Percentiles rank a stretch among this genome's conserved stretches.
Evolutionary conservation across 2,888 invertebrate species (phyloP).

Genomic region (Craniophora ligustri): DNA sequence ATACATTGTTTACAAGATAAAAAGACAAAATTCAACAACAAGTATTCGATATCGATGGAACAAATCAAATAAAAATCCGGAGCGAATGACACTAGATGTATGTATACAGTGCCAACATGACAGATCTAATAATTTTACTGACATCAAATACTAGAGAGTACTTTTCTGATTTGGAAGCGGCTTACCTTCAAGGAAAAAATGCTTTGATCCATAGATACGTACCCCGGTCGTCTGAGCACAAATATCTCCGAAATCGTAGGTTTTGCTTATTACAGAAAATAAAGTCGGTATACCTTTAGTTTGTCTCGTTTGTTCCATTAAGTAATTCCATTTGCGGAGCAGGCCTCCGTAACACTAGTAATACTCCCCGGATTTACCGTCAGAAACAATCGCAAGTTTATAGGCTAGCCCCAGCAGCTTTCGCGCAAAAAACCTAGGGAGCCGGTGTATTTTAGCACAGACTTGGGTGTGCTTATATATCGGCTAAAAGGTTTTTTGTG

Average conservation of each 20-base stretch:
- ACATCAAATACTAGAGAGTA: no score
- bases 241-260: not conserved
- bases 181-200: no score
- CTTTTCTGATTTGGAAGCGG: no score
- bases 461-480: slow-evolving; percentile 49
- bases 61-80: slow-evolving; percentile 1
- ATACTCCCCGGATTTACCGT: slow-evolving; percentile 26
- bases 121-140: no score
- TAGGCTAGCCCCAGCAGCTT: slow-evolving; percentile 34
- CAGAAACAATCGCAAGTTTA: slow-evolving; percentile 34
- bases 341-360: slow-evolving; percentile 25
- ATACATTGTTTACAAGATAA: no score
- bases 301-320: slow-evolving; percentile 4
- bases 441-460: slow-evolving; percentile 35
- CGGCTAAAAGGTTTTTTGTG: slow-evolving; percentile 56
- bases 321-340: slow-evolving; percentile 22
- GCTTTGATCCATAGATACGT: no score
- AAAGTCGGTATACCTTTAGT: slow-evolving; percentile 1
- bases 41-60: slow-evolving; percentile 11
- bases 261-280: not conserved
- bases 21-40: no score
- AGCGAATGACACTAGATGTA: no score
- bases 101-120: no score
- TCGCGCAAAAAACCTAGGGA: slow-evolving; percentile 44
- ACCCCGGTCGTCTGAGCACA: not conserved